Conservation (phyloP, 2,888 invertebrate species). For the Norana najaformis region DNA sequence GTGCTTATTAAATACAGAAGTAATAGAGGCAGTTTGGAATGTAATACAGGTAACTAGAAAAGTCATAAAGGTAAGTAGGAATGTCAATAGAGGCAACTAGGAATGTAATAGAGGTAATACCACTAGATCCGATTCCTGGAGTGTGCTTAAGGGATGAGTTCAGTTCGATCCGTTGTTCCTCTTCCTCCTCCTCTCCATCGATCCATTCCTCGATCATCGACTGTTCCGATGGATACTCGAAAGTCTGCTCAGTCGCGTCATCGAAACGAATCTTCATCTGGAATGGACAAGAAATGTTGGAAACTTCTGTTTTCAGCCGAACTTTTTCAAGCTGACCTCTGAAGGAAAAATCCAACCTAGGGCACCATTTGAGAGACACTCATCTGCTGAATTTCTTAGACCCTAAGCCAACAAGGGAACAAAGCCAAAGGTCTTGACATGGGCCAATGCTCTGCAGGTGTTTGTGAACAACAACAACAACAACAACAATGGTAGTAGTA, state of each 20-base stretch:
- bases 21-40: too few relatives aligned
- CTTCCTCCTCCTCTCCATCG: background rate
- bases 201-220: constrained; percentile 66
- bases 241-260: constrained; percentile 82
- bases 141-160: background rate
- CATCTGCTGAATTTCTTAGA: background rate
- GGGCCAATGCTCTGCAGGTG: too few relatives aligned
- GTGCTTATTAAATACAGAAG: too few relatives aligned
- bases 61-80: too few relatives aligned
- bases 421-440: too few relatives aligned
- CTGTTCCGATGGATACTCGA: constrained; percentile 90
- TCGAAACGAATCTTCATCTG: constrained; percentile 87
- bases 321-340: too few relatives aligned
- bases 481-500: constrained; percentile 17
- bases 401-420: background rate
- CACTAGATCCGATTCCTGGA: background rate
- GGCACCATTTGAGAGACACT: background rate
- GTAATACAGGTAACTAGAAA: too few relatives aligned
- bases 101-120: background rate
- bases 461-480: too few relatives aligned
- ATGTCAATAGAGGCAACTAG: background rate
- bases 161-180: background rate
- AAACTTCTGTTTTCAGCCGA: background rate
- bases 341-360: too few relatives aligned
- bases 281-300: background rate